Base-by-base conservation (phyloP, 2,888 invertebrate genomes). In the Lithophane semibrunnea region DNA sequence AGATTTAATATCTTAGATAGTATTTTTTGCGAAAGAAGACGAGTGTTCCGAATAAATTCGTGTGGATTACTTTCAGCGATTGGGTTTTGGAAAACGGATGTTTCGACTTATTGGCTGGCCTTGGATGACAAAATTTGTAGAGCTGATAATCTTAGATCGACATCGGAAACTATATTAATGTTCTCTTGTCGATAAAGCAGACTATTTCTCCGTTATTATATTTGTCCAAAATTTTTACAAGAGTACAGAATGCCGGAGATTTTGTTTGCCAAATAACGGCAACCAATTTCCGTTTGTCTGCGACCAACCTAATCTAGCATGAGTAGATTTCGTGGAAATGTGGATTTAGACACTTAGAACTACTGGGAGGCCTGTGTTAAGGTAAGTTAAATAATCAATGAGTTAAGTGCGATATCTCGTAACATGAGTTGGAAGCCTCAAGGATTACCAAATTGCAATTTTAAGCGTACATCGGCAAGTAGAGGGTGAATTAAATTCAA, bases 301-400 rank as follows among this genome's bases (percentile, higher is more conserved):
- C 18, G 5, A 37, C 16, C 42, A 47, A 58, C 21, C 29, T 54
- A 47, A 78, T 71, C 49, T 58, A 42, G 24, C 63, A 73, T 54
- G 42, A 80, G 67, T 54, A 60, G 24, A 52, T 49, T 64, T 29
- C 37, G 16, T 37, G 21, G 54, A 44, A 65, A 58, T 68, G 42
- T 68, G 49, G 52, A 65, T 72, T n/a, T 66, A 79, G 52, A 24
- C 13, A 42, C 56, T 83, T 73, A 75, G 73, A 64, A 52, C 74
- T 84, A 80, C 63, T 56, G 69, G 54, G 69, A 58, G 42, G 69
- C 24, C 61, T 61, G 54, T 68, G 73, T 52, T n/a, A 69, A 78
- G 73, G 67, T 64, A 63, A 69, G 73, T 70, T 86, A 77, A 87
- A 86, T 88, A 86, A 88, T 86, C 66, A 61, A 88, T 77, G 82